A percentile compares a stretch with the other conserved stretches of the same genome.
These are phyloP conservation scores for Protonibea diacanthus DNA, from an alignment of 2,797 vertebrate genomes.

Conservation along the genomic window DNA sequence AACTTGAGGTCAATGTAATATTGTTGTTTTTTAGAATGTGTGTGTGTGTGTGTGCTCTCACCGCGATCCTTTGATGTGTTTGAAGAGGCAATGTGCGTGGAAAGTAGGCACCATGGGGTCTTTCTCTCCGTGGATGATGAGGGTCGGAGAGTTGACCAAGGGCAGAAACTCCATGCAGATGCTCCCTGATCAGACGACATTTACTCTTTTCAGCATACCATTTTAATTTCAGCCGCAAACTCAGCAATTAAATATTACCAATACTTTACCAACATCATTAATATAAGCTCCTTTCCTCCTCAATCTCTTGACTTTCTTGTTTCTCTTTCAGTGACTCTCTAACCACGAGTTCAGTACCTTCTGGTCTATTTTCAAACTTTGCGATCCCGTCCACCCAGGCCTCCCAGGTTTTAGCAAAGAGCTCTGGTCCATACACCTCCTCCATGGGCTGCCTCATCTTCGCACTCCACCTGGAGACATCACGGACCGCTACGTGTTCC, in stretches of 20 bases:
- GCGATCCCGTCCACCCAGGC: constrained; percentile 90
- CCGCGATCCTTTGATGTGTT: constrained; percentile 88
- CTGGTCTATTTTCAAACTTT: constrained; percentile 81
- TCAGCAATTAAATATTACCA: not conserved
- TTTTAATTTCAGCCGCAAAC: not conserved
- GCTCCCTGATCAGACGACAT: constrained; percentile 81
- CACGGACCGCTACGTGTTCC: constrained; percentile 84
- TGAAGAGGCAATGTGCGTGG: constrained; percentile 88
- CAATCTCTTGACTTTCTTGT: not conserved
- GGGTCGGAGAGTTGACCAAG: constrained; percentile 88
- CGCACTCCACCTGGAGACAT: constrained; percentile 91
- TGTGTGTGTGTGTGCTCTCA: constrained; percentile 70
- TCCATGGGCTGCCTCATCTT: constrained; percentile 89
- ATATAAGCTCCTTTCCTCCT: not conserved
- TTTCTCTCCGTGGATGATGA: constrained; percentile 93
- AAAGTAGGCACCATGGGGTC: constrained; percentile 89
- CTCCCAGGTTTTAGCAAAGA: constrained; percentile 88
- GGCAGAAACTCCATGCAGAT: constrained; percentile 90
- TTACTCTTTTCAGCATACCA: not conserved
- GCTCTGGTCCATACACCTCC: constrained; percentile 89
- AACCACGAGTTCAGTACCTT: constrained; percentile 80
- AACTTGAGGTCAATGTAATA: not conserved
- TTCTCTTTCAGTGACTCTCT: not conserved
- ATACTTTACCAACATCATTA: not conserved
- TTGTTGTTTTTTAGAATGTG: not conserved